Evolutionary conservation across 2,888 invertebrate genomes (phyloP).

Genomic region (Megaustenia siamemsis): DNA sequence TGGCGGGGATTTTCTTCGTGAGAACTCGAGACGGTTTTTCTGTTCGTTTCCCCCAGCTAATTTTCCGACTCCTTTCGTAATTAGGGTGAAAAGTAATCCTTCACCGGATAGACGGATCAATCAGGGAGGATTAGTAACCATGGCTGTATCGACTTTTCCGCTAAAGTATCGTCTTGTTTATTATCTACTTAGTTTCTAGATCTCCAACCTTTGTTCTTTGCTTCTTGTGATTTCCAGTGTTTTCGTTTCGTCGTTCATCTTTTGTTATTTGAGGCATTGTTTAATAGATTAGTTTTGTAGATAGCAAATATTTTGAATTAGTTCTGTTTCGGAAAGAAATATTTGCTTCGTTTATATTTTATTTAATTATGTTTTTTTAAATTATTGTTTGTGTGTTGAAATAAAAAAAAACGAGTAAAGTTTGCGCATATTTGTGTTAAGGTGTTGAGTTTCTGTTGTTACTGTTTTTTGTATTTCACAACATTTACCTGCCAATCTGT

Average conservation of each 20-base stretch:
- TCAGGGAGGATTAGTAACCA: constrained; percentile 34
- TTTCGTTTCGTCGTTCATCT: background rate
- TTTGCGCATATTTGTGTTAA: too few relatives aligned
- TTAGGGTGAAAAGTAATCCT: constrained; percentile 48
- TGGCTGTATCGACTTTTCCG: constrained; percentile 34
- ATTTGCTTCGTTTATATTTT: too few relatives aligned
- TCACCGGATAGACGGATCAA: constrained; percentile 46
- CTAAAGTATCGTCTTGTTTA: background rate
- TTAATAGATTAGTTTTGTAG: background rate
- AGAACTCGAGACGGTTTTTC: constrained; percentile 36
- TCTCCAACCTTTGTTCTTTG: background rate
- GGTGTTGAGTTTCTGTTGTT: too few relatives aligned
- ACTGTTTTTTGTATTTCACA: too few relatives aligned
- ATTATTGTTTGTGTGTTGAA: too few relatives aligned
- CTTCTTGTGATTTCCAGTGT: background rate
- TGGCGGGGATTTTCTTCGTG: constrained; percentile 29
- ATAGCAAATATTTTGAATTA: background rate
- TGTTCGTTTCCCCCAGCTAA: constrained; percentile 27
- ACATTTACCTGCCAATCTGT: too few relatives aligned
- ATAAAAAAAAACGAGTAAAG: too few relatives aligned
- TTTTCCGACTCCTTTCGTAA: constrained; percentile 25
- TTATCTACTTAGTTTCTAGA: background rate
- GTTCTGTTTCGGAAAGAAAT: background rate
- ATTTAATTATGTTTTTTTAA: too few relatives aligned
- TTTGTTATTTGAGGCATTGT: background rate